Percentiles rank a stretch among this genome's conserved stretches.
These are phyloP conservation scores for Probosciger aterrimus DNA, from an alignment of 2,113 vertebrate genomes.

Conservation along the genomic window DNA sequence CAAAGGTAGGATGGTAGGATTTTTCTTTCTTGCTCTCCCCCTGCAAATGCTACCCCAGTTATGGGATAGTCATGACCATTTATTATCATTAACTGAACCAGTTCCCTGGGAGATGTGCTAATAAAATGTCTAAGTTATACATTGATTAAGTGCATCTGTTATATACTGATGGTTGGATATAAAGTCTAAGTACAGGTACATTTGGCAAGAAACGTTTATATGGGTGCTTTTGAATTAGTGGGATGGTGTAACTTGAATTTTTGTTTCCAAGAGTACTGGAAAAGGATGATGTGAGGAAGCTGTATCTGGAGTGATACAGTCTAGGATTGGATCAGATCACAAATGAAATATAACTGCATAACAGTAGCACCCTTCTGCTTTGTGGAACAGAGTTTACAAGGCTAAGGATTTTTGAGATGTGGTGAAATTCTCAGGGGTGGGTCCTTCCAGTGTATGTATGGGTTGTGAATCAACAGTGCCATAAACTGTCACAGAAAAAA, in stretches of 20 bases:
- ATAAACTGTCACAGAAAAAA: neutral
- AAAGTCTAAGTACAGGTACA: neutral
- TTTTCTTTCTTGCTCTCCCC: neutral
- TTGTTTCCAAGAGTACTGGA: neutral
- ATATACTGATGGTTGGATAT: neutral
- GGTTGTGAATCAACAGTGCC: neutral
- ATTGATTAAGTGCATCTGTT: slow-evolving; percentile 28
- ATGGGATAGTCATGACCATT: neutral
- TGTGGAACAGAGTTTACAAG: neutral
- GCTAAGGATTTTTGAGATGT: neutral
- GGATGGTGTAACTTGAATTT: neutral
- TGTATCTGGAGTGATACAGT: neutral
- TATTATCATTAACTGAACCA: slow-evolving; percentile 39
- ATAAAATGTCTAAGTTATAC: slow-evolving; percentile 27
- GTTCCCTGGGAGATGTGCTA: slow-evolving; percentile 27
- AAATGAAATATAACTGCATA: neutral
- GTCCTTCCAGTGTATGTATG: neutral
- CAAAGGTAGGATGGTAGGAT: neutral
- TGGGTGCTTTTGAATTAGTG: neutral
- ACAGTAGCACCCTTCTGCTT: neutral
- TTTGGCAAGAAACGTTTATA: neutral
- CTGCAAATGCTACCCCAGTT: slow-evolving; percentile 11
- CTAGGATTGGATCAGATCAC: neutral
- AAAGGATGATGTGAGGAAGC: neutral
- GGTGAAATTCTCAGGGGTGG: neutral